Conservation (phyloP, 1,140 invertebrate species). For the Cotesia typhae region DNA sequence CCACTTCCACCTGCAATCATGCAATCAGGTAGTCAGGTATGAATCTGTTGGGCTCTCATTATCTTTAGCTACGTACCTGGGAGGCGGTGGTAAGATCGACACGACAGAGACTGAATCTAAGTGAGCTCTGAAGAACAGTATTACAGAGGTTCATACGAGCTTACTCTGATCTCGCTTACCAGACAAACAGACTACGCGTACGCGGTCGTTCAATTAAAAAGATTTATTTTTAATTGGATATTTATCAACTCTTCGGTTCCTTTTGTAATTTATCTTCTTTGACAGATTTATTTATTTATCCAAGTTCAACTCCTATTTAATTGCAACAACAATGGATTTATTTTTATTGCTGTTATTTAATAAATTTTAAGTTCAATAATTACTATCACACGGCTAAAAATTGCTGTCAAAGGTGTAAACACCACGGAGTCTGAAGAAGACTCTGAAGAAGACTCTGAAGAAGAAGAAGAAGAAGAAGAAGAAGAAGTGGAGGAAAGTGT, state of each 20-base stretch:
- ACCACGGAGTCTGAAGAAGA: constrained; percentile 28
- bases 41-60: neutral
- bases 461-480: constrained; percentile 27
- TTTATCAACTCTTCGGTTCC: neutral
- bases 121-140: constrained; percentile 24
- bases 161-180: constrained; percentile 40
- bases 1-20: neutral
- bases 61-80: constrained; percentile 48
- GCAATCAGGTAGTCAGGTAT: neutral
- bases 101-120: constrained; percentile 30
- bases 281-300: too few species aligned
- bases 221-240: neutral
- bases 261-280: constrained; percentile 1
- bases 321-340: neutral
- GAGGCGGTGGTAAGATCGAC: constrained; percentile 53
- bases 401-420: constrained; percentile 16
- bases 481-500: constrained; percentile 11
- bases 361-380: neutral
- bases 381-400: neutral
- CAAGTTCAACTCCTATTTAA: too few species aligned
- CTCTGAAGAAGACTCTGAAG: neutral
- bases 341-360: neutral
- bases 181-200: constrained; percentile 55
- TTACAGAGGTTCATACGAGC: constrained; percentile 13
- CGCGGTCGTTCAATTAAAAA: constrained; percentile 45